A percentile compares a stretch with the other conserved stretches of the same genome.
These are phyloP conservation scores for Plecotus auritus DNA, from an alignment of 2,113 vertebrate species.

Conservation along the genomic window DNA sequence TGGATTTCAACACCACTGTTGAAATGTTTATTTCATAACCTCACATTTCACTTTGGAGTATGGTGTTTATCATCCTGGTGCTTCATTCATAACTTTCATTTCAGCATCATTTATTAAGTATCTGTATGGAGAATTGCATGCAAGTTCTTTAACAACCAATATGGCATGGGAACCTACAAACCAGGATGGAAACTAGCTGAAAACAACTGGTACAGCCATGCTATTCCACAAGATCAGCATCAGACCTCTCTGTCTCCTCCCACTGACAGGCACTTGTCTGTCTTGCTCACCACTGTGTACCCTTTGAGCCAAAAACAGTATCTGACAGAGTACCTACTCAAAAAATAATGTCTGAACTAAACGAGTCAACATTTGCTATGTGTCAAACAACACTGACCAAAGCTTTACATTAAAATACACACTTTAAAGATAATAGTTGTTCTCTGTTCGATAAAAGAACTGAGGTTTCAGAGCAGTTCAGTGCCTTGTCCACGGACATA, in stretches of 20 bases:
- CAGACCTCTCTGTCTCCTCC: background rate
- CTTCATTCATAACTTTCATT: background rate
- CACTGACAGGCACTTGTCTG: background rate
- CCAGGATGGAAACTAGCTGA: background rate
- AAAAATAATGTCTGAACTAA: background rate
- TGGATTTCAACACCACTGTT: background rate
- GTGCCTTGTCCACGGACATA: background rate
- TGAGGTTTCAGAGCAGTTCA: background rate
- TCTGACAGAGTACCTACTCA: background rate
- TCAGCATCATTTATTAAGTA: background rate
- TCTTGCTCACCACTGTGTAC: background rate
- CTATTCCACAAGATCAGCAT: background rate
- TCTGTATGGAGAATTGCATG: background rate
- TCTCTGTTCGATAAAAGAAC: background rate
- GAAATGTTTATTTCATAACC: background rate
- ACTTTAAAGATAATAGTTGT: background rate
- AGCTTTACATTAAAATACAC: background rate
- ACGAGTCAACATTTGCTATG: background rate
- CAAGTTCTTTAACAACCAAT: background rate
- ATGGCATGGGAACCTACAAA: background rate
- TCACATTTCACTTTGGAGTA: background rate
- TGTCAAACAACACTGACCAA: background rate
- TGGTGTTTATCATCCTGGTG: background rate
- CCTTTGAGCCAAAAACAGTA: background rate
- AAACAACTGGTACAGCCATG: background rate